These are phyloP conservation scores for Gymnosoma rotundatum DNA, from an alignment of 2,888 invertebrate species.

Conservation along the genomic window DNA sequence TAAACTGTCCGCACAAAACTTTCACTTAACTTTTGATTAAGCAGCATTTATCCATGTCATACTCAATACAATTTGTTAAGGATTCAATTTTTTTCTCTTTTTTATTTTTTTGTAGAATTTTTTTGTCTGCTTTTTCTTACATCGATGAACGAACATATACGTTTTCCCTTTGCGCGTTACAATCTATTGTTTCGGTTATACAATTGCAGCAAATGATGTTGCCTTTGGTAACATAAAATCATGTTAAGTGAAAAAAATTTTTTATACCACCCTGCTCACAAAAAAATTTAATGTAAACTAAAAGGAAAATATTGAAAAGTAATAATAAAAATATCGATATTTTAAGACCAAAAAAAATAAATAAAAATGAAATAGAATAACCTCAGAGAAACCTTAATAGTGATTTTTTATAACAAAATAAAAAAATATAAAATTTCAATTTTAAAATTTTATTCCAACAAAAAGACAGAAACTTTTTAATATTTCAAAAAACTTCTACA, in stretches of 20 bases:
- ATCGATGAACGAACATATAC: neutral
- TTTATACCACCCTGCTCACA: constrained; percentile 2
- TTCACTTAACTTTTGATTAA: constrained; percentile 81
- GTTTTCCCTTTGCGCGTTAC: constrained; percentile 48
- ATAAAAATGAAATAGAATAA: too few relatives aligned
- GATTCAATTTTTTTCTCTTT: constrained; percentile 53
- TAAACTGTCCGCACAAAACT: constrained; percentile 72
- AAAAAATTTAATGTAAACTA: neutral
- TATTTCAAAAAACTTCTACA: too few relatives aligned
- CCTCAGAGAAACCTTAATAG: too few relatives aligned
- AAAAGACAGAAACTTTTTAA: too few relatives aligned
- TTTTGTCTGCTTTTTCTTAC: constrained; percentile 4
- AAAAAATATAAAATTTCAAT: too few relatives aligned
- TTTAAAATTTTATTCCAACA: too few relatives aligned
- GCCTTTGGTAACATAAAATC: constrained; percentile 67
- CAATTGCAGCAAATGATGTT: constrained; percentile 69
- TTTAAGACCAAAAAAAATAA: too few relatives aligned
- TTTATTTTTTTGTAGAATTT: constrained; percentile 48
- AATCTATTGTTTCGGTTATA: constrained; percentile 59
- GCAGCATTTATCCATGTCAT: constrained; percentile 77
- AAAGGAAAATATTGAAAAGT: constrained; percentile 11
- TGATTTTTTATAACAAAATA: too few relatives aligned
- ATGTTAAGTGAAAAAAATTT: constrained; percentile 66
- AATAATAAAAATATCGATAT: neutral
- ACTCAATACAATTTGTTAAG: constrained; percentile 67